Base-by-base conservation (phyloP, 1,140 invertebrate species). In the Mercenaria mercenaria region DNA sequence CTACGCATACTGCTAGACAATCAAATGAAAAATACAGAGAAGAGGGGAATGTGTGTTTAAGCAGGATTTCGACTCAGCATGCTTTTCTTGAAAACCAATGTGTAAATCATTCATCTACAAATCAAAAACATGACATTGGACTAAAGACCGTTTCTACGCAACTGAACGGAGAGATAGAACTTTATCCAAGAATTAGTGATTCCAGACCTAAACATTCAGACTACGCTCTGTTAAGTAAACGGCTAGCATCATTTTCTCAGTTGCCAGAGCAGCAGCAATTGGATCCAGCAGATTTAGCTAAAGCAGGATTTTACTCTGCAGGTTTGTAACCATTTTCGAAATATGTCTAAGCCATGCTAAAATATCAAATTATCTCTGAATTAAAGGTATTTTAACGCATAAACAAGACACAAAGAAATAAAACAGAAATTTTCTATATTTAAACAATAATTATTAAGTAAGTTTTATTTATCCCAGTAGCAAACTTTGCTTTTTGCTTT, bases 241-340 rank as follows among this genome's bases (percentile, higher is more conserved):
- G 77, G 4, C 20, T 37, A 23, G 8, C 23, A 4, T 56, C 77
- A 18, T 80, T 80, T 41, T 32, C 20, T 0, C 6, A 32, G 10
- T 80, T 47, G 77, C 32, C 77, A 4, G 34, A 29, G 32, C 3
- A 34, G 0, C 47, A 80, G 20, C 13, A 0, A 34, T 23, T 59
- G 32, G 10, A 52, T 3, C 47, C 56, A 18, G 2, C 32, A 56
- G 34, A 6, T 52, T 59, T 80, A 37, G 47, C 34, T 0, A 10
- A 29, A 37, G 43, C 77, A 23, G 77, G 77, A 59, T 52, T 80
- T 32, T 80, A 56, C 34, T 52, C 8, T 56, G 56, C 77, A 80
- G 77, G 77, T 80, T 11, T 41, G n/a, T 32, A 72, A 32, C 32
- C 15, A 72, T 32, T 18, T 20, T 6, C 29, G 29, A 34, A 72